These are phyloP conservation scores for Paradisaea rubra DNA, from an alignment of 2,113 vertebrate genomes.

Conservation along the genomic window DNA sequence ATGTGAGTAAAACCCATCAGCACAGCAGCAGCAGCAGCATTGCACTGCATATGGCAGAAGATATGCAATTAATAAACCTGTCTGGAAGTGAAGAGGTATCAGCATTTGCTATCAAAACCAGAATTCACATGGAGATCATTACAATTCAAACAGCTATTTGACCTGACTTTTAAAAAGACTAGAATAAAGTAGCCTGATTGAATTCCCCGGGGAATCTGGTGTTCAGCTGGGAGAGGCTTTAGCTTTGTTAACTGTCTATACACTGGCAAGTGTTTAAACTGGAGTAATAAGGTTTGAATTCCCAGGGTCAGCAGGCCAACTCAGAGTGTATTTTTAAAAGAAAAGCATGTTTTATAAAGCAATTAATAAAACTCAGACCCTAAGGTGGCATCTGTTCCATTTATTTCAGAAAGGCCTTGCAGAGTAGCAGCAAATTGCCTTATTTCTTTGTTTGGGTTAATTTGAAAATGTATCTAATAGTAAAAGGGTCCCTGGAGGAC, in stretches of 20 bases:
- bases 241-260: conserved; percentile 16
- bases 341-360: conserved; percentile 5
- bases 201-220: neutral
- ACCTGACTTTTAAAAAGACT: neutral
- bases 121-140: conserved; percentile 27
- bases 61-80: neutral
- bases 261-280: conserved; percentile 29
- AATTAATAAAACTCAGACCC: conserved; percentile 10
- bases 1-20: neutral
- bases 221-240: conserved; percentile 18
- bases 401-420: neutral
- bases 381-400: conserved; percentile 19
- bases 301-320: conserved; percentile 19
- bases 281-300: conserved; percentile 45
- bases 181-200: conserved; percentile 17
- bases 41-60: neutral
- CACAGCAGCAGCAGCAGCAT: neutral
- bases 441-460: neutral
- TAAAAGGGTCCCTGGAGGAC: neutral
- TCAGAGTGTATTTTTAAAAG: neutral
- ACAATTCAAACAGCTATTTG: conserved; percentile 32
- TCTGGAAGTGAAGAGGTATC: neutral
- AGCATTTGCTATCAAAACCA: neutral
- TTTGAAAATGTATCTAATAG: neutral
- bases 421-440: neutral